Conservation (phyloP, 2,888 invertebrate genomes). For the Thymelicus sylvestris region DNA sequence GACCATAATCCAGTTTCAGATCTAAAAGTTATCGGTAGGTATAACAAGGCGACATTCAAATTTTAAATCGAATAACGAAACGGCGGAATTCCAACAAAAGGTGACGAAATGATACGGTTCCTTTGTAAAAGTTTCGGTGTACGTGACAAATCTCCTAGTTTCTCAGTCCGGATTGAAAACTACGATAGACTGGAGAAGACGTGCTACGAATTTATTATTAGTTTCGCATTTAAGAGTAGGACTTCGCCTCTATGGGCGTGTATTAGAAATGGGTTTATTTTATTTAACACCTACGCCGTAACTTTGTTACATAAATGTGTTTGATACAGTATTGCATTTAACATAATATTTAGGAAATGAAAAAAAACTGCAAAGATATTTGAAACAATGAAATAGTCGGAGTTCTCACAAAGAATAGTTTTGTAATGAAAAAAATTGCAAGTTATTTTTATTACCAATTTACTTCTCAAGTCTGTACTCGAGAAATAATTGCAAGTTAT, state of each 20-base stretch:
- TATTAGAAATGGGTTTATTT: constrained; percentile 35
- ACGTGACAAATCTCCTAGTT: constrained; percentile 83
- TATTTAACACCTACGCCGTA: constrained; percentile 41
- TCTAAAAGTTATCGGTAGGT: background rate
- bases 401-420: too few species aligned
- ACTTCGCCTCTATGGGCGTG: constrained; percentile 31
- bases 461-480: too few species aligned
- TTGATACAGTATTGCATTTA: background rate
- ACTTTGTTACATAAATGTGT: constrained; percentile 14
- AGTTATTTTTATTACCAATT: too few species aligned
- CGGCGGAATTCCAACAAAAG: constrained; percentile 56
- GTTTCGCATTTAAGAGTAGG: constrained; percentile 61
- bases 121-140: constrained; percentile 78
- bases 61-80: constrained; percentile 35
- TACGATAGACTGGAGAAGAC: constrained; percentile 77
- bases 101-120: constrained; percentile 77
- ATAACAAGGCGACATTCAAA: constrained; percentile 35
- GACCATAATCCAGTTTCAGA: background rate
- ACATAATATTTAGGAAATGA: background rate
- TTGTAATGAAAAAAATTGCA: too few species aligned
- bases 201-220: constrained; percentile 75
- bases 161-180: constrained; percentile 81
- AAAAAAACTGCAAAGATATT: too few species aligned
- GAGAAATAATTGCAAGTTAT: too few species aligned
- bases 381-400: too few species aligned